Conservation (phyloP, 2,888 invertebrate species). For the Myathropa florea region DNA sequence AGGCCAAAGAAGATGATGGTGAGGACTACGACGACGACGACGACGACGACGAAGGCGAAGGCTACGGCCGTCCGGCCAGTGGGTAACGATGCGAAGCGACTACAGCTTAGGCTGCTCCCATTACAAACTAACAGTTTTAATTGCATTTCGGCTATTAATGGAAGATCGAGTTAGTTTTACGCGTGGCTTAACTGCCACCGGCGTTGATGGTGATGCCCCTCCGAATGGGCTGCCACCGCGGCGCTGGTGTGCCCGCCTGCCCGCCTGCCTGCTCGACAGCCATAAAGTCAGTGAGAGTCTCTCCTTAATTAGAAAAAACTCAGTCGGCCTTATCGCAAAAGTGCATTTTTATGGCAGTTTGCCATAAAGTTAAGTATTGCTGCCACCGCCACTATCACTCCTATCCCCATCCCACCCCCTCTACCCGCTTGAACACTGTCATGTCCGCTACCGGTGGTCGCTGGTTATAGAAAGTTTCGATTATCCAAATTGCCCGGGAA, state of each 20-base stretch:
- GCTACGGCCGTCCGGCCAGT: not conserved
- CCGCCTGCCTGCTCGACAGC: not conserved
- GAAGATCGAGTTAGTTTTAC: constrained; percentile 60
- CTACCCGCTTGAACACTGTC: not conserved
- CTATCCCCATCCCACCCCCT: not conserved
- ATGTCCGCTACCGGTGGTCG: not conserved
- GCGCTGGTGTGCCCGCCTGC: too few species aligned
- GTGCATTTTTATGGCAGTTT: constrained; percentile 66
- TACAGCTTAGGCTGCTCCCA: constrained; percentile 46
- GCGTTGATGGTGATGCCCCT: constrained; percentile 21
- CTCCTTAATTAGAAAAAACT: constrained; percentile 57
- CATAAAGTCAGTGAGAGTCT: constrained; percentile 37
- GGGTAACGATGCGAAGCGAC: constrained; percentile 39
- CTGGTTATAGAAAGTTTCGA: not conserved
- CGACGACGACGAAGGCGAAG: not conserved
- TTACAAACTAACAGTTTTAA: constrained; percentile 66
- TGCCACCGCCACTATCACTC: not conserved
- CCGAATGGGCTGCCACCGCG: not conserved
- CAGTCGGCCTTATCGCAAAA: constrained; percentile 64
- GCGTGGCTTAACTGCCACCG: constrained; percentile 46
- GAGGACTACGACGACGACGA: not conserved
- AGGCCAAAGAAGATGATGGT: not conserved
- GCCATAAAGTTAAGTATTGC: constrained; percentile 54
- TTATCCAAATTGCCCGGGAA: not conserved
- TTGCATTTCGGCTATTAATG: constrained; percentile 65